These are phyloP conservation scores for Tupaia tana DNA, from an alignment of 2,113 vertebrate species.

Conservation along the genomic window DNA sequence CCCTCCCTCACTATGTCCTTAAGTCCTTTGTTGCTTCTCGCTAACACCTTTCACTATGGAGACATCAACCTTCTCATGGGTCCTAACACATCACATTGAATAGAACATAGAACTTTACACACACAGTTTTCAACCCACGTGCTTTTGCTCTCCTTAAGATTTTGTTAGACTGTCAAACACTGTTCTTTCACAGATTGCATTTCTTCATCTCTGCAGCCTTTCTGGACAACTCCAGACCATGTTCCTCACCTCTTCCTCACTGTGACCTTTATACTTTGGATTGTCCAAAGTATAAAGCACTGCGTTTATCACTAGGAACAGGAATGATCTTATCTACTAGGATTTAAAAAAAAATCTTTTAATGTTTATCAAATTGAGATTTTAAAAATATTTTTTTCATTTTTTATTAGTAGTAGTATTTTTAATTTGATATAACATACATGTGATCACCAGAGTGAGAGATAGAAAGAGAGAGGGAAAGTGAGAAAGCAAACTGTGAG, in stretches of 20 bases:
- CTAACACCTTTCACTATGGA: not conserved
- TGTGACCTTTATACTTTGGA: not conserved
- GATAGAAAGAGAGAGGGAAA: too few species aligned
- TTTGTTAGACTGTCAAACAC: not conserved
- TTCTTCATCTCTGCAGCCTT: not conserved
- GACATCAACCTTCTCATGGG: not conserved
- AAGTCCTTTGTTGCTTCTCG: not conserved
- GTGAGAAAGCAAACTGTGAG: too few species aligned
- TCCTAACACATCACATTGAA: not conserved
- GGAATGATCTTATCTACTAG: not conserved
- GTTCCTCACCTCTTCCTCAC: not conserved
- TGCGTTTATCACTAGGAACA: not conserved
- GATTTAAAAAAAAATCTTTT: not conserved
- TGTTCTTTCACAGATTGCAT: not conserved
- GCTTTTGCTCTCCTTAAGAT: not conserved
- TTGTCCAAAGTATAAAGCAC: not conserved
- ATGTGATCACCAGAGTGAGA: too few species aligned
- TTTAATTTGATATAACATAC: too few species aligned
- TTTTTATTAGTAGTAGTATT: too few species aligned
- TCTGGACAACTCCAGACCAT: not conserved
- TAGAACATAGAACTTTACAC: not conserved
- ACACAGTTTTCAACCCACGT: accelerated
- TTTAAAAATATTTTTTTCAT: too few species aligned
- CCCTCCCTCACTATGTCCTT: too few species aligned
- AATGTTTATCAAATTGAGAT: not conserved